These are phyloP conservation scores for Pammene aurita DNA, from an alignment of 2,888 invertebrate genomes.

Conservation along the genomic window DNA sequence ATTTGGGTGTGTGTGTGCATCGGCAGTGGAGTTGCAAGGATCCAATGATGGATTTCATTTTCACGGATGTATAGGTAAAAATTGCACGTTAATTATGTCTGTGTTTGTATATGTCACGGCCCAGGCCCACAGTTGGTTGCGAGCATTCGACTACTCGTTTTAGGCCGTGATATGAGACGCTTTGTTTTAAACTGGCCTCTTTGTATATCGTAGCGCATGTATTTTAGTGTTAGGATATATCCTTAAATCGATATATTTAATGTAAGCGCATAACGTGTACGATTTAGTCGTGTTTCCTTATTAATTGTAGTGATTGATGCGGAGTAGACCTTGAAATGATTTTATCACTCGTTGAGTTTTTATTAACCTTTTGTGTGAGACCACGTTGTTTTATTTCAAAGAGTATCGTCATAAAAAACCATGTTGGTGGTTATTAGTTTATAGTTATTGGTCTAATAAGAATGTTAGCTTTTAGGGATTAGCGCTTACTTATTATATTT, in stretches of 20 bases:
- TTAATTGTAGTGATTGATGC: conserved; percentile 56
- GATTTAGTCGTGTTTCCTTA: conserved; percentile 62
- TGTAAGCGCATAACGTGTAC: conserved; percentile 46
- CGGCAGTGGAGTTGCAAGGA: conserved; percentile 71
- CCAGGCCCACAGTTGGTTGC: conserved; percentile 55
- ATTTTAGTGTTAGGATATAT: conserved; percentile 58
- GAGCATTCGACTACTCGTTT: conserved; percentile 49
- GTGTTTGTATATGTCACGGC: conserved; percentile 56
- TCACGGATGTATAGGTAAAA: conserved; percentile 81
- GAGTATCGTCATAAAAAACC: neutral
- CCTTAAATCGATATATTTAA: conserved; percentile 63
- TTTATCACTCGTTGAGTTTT: conserved; percentile 59
- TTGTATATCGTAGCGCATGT: conserved; percentile 58
- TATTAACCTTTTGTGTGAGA: conserved; percentile 53
- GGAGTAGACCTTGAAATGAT: conserved; percentile 63
- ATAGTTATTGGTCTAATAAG: conserved; percentile 20
- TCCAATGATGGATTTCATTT: conserved; percentile 83
- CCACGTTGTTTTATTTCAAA: conserved; percentile 21
- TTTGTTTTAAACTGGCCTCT: conserved; percentile 61
- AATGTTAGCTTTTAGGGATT: conserved; percentile 4
- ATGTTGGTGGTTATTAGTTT: neutral
- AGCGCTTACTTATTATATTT: neutral
- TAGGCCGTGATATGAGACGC: conserved; percentile 52
- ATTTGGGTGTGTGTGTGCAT: conserved; percentile 67
- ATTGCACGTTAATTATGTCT: conserved; percentile 64